phyloP scores from a whole-genome alignment of 2,888 invertebrate genomes.

The Eupithecia inturbata region DNA sequence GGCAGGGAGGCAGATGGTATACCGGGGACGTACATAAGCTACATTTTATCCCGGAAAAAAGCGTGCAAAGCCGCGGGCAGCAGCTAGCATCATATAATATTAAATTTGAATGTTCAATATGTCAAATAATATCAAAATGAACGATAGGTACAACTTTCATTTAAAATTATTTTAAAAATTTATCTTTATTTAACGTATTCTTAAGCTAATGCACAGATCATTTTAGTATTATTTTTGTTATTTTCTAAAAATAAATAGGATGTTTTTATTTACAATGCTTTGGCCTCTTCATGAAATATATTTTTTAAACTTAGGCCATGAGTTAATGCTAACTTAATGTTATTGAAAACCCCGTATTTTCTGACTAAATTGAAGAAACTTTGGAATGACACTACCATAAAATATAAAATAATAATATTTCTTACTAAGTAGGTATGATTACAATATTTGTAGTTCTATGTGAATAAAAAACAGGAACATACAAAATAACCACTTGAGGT shows the following conservation, averaged over 20 bases:
- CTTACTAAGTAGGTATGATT: background rate
- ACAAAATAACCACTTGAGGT: constrained; percentile 37
- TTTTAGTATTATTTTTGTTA: constrained; percentile 12
- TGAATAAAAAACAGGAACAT: constrained; percentile 41
- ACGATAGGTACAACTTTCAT: background rate
- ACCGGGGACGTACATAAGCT: no score
- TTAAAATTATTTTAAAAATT: background rate
- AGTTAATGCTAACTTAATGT: constrained; percentile 25
- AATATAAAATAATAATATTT: background rate
- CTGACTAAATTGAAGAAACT: constrained; percentile 39
- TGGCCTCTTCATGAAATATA: constrained; percentile 47
- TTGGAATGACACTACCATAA: constrained; percentile 45
- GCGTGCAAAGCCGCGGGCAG: no score
- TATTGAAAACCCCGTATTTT: constrained; percentile 36
- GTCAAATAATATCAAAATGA: constrained; percentile 11
- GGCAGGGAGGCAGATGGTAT: no score
- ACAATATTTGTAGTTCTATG: background rate
- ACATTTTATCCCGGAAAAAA: no score
- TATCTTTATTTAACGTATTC: background rate
- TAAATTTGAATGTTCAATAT: constrained; percentile 3
- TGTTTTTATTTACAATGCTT: constrained; percentile 50
- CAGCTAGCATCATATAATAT: no score
- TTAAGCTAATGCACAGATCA: constrained; percentile 23
- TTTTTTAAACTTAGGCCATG: constrained; percentile 41
- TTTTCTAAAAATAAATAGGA: constrained; percentile 10